Percentiles rank a stretch among this genome's conserved stretches.
Evolutionary conservation across 1,140 invertebrate species (phyloP).

Genomic region (Planococcus citri): DNA sequence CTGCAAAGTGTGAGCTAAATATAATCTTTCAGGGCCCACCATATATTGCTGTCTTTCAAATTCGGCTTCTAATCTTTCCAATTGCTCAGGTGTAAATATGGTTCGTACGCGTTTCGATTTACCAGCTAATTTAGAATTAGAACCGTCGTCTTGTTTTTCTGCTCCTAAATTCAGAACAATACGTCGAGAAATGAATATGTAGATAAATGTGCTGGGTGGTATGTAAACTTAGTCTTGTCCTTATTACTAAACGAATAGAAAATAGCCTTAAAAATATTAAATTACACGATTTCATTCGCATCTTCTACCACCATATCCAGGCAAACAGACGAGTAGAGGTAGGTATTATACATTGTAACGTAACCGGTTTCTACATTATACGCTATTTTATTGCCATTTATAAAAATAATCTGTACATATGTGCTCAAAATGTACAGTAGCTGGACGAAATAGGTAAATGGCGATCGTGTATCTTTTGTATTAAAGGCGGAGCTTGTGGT

Average conservation of each 20-base stretch:
- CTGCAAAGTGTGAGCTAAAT: slow-evolving; percentile 73
- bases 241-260: slow-evolving; percentile 15
- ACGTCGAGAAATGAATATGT: not conserved
- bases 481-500: not conserved
- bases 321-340: too few species aligned
- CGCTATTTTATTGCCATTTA: not conserved
- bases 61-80: slow-evolving; percentile 79
- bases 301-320: too few species aligned
- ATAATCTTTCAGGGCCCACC: slow-evolving; percentile 82
- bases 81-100: slow-evolving; percentile 86
- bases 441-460: not conserved
- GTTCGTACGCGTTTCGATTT: slow-evolving; percentile 72
- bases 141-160: slow-evolving; percentile 6
- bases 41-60: slow-evolving; percentile 91
- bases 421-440: not conserved
- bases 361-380: slow-evolving; percentile 7
- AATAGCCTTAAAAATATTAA: slow-evolving; percentile 12
- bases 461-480: not conserved
- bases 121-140: slow-evolving; percentile 16
- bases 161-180: slow-evolving; percentile 5
- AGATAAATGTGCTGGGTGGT: not conserved
- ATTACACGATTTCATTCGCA: not conserved
- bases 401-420: not conserved
- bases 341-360: slow-evolving; percentile 2
- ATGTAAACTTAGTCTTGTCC: not conserved